These are phyloP conservation scores for Zaprionus obscuricornis DNA, from an alignment of 2,888 invertebrate genomes.

Conservation along the genomic window DNA sequence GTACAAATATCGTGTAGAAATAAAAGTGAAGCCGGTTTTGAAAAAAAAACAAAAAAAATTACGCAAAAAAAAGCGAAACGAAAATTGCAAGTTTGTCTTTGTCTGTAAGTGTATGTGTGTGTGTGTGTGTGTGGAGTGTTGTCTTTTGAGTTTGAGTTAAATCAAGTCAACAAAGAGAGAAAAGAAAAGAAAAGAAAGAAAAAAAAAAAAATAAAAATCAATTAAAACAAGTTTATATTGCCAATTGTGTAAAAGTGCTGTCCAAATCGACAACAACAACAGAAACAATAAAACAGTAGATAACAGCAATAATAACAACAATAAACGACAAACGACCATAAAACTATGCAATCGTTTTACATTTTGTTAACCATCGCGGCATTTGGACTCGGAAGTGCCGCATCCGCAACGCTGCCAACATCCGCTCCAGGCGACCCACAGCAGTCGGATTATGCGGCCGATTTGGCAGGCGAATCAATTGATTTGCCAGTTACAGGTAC, in stretches of 20 bases:
- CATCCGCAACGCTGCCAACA: conserved; percentile 57
- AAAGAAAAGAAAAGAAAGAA: conserved; percentile 18
- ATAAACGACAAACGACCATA: conserved; percentile 20
- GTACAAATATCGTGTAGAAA: conserved; percentile 57
- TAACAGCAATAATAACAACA: conserved; percentile 1
- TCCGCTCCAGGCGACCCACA: conserved; percentile 45
- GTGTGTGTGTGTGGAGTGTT: conserved; percentile 18
- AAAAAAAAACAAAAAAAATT: no score
- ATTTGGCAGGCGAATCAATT: conserved; percentile 31
- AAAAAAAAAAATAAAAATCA: conserved; percentile 44
- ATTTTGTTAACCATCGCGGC: conserved; percentile 59
- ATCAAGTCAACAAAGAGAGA: conserved; percentile 47
- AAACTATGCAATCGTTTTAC: conserved; percentile 68
- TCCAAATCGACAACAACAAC: conserved; percentile 18
- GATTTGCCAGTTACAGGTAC: conserved; percentile 33
- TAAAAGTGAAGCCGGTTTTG: conserved; percentile 74
- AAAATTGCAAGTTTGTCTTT: conserved; percentile 32
- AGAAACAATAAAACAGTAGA: not conserved
- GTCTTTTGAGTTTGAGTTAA: conserved; percentile 45
- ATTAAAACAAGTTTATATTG: conserved; percentile 65
- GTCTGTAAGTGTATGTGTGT: conserved; percentile 24
- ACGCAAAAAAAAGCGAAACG: conserved; percentile 59
- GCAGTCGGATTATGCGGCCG: conserved; percentile 13
- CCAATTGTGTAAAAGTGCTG: conserved; percentile 53
- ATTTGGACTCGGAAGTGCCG: conserved; percentile 76